phyloP scores from a whole-genome alignment of 2,113 vertebrate species.

The Xyrauchen texanus region DNA sequence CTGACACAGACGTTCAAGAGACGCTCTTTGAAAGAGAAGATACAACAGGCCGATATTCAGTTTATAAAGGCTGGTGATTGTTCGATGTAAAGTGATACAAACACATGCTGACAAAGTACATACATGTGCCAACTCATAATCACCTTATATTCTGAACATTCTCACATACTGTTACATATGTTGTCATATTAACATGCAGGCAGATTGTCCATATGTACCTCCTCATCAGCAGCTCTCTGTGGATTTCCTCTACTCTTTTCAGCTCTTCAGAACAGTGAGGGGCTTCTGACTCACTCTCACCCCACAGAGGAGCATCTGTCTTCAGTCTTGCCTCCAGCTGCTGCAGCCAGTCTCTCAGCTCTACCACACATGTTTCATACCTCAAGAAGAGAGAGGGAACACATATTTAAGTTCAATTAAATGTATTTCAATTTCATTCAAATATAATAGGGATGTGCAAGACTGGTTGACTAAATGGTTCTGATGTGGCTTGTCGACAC shows the following conservation, averaged over 20 bases:
- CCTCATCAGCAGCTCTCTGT: slow-evolving; percentile 82
- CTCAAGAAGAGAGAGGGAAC: slow-evolving; percentile 65
- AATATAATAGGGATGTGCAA: too few relatives aligned
- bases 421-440: too few relatives aligned
- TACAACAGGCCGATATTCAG: too few relatives aligned
- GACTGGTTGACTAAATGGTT: too few relatives aligned
- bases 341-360: slow-evolving; percentile 81
- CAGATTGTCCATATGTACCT: slow-evolving; percentile 73
- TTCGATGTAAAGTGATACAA: neutral
- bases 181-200: slow-evolving; percentile 9
- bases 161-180: neutral
- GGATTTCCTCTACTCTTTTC: slow-evolving; percentile 84
- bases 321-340: slow-evolving; percentile 84
- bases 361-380: slow-evolving; percentile 83
- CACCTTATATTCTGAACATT: slow-evolving; percentile 6
- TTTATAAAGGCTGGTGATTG: too few relatives aligned
- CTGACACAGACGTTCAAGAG: slow-evolving; percentile 85
- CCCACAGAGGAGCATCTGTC: slow-evolving; percentile 74
- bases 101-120: too few relatives aligned
- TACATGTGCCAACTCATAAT: neutral
- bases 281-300: slow-evolving; percentile 78
- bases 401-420: too few relatives aligned
- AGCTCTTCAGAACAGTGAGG: slow-evolving; percentile 85
- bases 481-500: too few relatives aligned
- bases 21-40: slow-evolving; percentile 74